These are phyloP conservation scores for Microplitis deprimator DNA, from an alignment of 2,888 invertebrate genomes.

Conservation along the genomic window DNA sequence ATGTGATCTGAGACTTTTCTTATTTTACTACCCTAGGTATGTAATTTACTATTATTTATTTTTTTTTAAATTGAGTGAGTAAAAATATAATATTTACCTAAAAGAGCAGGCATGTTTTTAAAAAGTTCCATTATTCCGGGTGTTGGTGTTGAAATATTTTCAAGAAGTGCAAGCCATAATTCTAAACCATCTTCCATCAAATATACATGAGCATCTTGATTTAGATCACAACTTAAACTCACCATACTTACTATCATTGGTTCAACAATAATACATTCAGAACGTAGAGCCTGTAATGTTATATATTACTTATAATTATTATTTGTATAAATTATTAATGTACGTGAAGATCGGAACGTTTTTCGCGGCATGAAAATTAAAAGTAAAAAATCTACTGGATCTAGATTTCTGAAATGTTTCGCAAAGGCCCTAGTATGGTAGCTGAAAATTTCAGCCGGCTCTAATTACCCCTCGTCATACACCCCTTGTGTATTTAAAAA, in stretches of 20 bases:
- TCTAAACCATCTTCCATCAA: conserved; percentile 93
- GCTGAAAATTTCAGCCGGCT: too few relatives aligned
- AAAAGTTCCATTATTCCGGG: conserved; percentile 80
- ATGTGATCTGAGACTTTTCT: too few relatives aligned
- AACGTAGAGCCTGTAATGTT: conserved; percentile 71
- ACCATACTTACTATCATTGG: conserved; percentile 78
- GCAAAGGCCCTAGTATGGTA: too few relatives aligned
- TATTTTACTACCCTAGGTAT: too few relatives aligned
- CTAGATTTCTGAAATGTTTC: too few relatives aligned
- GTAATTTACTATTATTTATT: too few relatives aligned
- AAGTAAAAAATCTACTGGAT: too few relatives aligned
- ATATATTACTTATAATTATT: background rate
- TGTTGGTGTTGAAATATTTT: conserved; percentile 80
- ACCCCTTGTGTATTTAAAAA: background rate
- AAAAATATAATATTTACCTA: conserved; percentile 74
- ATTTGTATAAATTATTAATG: background rate
- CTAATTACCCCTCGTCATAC: too few relatives aligned
- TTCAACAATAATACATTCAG: conserved; percentile 72
- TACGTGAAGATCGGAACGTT: too few relatives aligned
- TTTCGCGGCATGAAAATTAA: too few relatives aligned
- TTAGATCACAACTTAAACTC: conserved; percentile 82
- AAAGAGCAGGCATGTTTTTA: conserved; percentile 81
- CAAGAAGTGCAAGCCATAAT: conserved; percentile 88
- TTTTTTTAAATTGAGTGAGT: background rate
- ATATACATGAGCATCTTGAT: conserved; percentile 88